Percentiles rank a stretch among this genome's conserved stretches.
phyloP scores from a whole-genome alignment of 2,113 vertebrate genomes.

The Boulengeromyrus knoepffleri region DNA sequence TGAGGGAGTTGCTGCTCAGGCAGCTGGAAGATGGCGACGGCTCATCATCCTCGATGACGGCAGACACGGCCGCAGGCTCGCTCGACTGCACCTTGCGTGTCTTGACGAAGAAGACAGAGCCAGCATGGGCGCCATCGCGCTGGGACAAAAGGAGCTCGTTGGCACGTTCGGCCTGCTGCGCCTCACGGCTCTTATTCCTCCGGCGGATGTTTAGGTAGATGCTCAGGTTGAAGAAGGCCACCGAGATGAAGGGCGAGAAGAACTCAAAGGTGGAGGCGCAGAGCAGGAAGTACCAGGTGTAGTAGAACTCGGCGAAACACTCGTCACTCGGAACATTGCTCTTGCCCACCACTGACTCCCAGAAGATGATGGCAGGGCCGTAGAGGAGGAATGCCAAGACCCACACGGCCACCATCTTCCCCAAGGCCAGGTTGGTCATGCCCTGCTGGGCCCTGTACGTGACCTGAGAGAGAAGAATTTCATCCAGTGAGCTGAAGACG shows the following conservation, averaged over 20 bases:
- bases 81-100: conserved; percentile 60
- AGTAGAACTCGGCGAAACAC: conserved; percentile 65
- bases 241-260: conserved; percentile 68
- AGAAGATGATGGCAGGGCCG: conserved; percentile 73
- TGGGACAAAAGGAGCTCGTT: conserved; percentile 22
- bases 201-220: conserved; percentile 76
- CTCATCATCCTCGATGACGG: conserved; percentile 52
- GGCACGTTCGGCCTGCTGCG: conserved; percentile 23
- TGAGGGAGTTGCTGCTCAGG: conserved; percentile 47
- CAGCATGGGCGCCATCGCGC: conserved; percentile 32
- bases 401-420: conserved; percentile 74
- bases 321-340: conserved; percentile 59
- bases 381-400: conserved; percentile 77
- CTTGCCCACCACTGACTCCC: conserved; percentile 51
- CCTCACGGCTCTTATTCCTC: conserved; percentile 47
- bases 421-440: conserved; percentile 55
- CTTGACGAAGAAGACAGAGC: conserved; percentile 63
- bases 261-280: conserved; percentile 76
- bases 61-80: conserved; percentile 51
- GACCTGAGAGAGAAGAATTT: conserved; percentile 53
- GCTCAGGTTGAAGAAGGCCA: conserved; percentile 76
- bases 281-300: conserved; percentile 75
- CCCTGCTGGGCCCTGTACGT: conserved; percentile 69
- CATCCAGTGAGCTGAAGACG: neutral
- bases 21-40: conserved; percentile 48